Base-by-base conservation (phyloP, 2,888 invertebrate genomes). In the Pseudococcus longispinus region DNA sequence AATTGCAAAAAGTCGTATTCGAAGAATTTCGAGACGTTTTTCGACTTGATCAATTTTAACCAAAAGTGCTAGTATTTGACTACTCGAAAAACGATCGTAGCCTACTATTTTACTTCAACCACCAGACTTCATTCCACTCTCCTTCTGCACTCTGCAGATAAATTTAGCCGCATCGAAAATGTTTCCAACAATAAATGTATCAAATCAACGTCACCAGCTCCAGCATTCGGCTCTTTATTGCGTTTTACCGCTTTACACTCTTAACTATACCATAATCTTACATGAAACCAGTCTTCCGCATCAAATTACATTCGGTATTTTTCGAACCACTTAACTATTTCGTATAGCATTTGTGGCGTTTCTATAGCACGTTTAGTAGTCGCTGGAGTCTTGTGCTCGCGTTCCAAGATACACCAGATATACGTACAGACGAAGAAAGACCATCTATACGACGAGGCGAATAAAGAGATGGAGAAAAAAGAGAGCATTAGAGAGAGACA, bases 251-350 rank as follows among this genome's bases (percentile, higher is more conserved):
- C 70, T 18, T 60, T n/a, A n/a, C 37, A 37, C 37, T 65, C 2
- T 20, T n/a, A n/a, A 6, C 37, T 60, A n/a, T 51, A 4, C n/a
- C 11, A 23, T 60, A 60, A 60, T 60, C 60, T 60, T 60, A 60
- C 23, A 70, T 29, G 70, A 29, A 70, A 70, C 70, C 70, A 70
- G 70, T 70, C 70, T 70, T 70, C 77, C 32, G 77, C 77, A 42
- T 80, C 77, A 42, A 80, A 42, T 80, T 80, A 80, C 77, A 9
- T 42, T 37, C 77, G 77, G 20, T 80, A 80, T 80, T 42, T 80
- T 80, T 80, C 77, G 77, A 80, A 80, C 77, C 77, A 80, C 77
- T 80, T 80, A 80, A 80, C 37, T 42, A 80, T 80, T 80, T 42
- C 20, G 77, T 80, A 42, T 80, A 15, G 32, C 70, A 37, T n/a